Conservation (phyloP, 1,140 invertebrate species). For the Chironomus tepperi region DNA sequence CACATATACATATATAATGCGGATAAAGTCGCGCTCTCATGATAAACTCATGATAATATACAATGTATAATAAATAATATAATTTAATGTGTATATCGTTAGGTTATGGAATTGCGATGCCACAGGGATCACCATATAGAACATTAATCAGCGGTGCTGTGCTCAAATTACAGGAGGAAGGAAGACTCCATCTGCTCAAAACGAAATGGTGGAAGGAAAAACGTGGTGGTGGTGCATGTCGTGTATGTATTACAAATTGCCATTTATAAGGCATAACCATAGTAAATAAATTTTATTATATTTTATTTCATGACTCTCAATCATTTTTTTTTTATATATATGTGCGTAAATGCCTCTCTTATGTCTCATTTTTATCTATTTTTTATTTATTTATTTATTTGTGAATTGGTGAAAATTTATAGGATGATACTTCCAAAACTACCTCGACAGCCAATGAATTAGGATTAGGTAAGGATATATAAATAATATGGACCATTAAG, state of each 20-base stretch:
- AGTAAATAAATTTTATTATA: too few relatives aligned
- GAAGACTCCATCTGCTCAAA: slow-evolving; percentile 83
- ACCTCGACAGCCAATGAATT: slow-evolving; percentile 76
- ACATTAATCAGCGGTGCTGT: slow-evolving; percentile 82
- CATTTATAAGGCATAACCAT: too few relatives aligned
- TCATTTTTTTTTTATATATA: too few relatives aligned
- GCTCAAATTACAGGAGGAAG: slow-evolving; percentile 86
- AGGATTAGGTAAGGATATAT: slow-evolving; percentile 46
- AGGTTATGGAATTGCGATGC: not conserved
- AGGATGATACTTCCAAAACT: slow-evolving; percentile 77
- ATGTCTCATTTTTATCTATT: slow-evolving; percentile 25
- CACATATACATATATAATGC: not conserved
- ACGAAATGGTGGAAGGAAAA: slow-evolving; percentile 95
- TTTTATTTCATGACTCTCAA: too few relatives aligned
- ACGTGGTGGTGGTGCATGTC: slow-evolving; percentile 70
- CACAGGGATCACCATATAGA: slow-evolving; percentile 71
- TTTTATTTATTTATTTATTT: slow-evolving; percentile 25
- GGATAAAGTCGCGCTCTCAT: too few relatives aligned
- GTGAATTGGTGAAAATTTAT: slow-evolving; percentile 28
- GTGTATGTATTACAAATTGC: slow-evolving; percentile 46
- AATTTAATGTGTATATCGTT: not conserved
- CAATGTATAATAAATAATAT: too few relatives aligned
- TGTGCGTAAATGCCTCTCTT: slow-evolving; percentile 16
- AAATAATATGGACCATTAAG: too few relatives aligned
- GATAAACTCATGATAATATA: too few relatives aligned